These are phyloP conservation scores for Tipula lateralis DNA, from an alignment of 2,888 invertebrate species.

Conservation along the genomic window DNA sequence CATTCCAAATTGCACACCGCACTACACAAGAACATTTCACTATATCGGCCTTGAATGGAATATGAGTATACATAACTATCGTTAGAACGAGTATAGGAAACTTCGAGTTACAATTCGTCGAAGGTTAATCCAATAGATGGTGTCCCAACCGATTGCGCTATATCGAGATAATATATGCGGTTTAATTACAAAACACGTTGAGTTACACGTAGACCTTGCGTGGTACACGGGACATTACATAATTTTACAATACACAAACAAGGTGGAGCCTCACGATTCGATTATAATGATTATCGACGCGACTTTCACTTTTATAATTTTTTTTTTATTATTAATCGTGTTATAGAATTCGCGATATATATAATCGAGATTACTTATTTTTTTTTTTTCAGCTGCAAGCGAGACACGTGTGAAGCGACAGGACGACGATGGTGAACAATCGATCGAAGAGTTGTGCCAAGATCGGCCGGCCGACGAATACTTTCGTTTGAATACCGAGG, in stretches of 20 bases:
- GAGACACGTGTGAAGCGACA: slow-evolving; percentile 58
- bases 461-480: slow-evolving; percentile 87
- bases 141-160: neutral
- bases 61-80: neutral
- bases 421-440: slow-evolving; percentile 65
- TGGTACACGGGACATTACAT: neutral
- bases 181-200: neutral
- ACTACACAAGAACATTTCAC: neutral
- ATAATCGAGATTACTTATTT: neutral
- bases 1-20: neutral
- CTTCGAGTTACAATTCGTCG: neutral
- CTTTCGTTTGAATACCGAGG: slow-evolving; percentile 76
- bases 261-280: neutral
- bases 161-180: neutral
- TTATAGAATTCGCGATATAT: too few relatives aligned
- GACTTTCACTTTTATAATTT: slow-evolving; percentile 2
- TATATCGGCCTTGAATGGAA: neutral
- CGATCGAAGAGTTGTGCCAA: slow-evolving; percentile 77
- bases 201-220: neutral
- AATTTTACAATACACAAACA: neutral
- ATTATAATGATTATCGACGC: neutral
- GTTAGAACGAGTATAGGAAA: neutral
- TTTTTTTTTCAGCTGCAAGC: slow-evolving; percentile 50
- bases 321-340: neutral
- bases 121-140: neutral